Base-by-base conservation (phyloP, 2,888 invertebrate genomes). In the Tortricodes alternella region DNA sequence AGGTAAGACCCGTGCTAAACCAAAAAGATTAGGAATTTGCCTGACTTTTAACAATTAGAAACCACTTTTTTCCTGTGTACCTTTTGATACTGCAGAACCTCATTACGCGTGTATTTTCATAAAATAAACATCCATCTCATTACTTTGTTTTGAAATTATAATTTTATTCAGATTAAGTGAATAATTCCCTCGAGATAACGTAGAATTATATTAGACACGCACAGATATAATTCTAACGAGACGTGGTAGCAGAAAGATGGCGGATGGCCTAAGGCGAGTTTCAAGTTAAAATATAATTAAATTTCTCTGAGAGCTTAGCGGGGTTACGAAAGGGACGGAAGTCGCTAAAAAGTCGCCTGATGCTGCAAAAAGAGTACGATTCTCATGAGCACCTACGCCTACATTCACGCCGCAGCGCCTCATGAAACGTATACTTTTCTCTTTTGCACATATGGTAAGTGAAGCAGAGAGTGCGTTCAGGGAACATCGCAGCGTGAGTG, bases 221-320 rank as follows among this genome's bases (percentile, higher is more conserved):
- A 32, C 21, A 32, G 16, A 13, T 39, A 24, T 32, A 39, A 32
- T 32, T 53, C 46, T 39, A 53, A 53, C 46, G 46, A 53, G 53
- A 46, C 46, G 27, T 16, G 13, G 24, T 2, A 13, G 9, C 16
- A 18, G 43, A 41, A 46, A 23, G 46, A 50, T 29, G 39, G 39
- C 39, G 38, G 32, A 46, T 39, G 11, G 46, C 53, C 46, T 53
- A 23, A 53, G 53, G 53, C 53, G 24, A 53, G 53, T 39, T 46
- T 46, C 53, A 29, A 38, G 38, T 39, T 53, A 39, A 53, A 53
- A 46, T 39, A 46, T 39, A 46, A 53, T 53, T 53, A 46, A 53
- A 46, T 46, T 46, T 46, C 32, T 37, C 18, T 11, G 9, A 18
- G 24, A 39, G 39, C 53, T 18, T 11, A 3, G 39, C 39, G 18